Base-by-base conservation (phyloP, 2,888 invertebrate species). In the Venusia cambrica region DNA sequence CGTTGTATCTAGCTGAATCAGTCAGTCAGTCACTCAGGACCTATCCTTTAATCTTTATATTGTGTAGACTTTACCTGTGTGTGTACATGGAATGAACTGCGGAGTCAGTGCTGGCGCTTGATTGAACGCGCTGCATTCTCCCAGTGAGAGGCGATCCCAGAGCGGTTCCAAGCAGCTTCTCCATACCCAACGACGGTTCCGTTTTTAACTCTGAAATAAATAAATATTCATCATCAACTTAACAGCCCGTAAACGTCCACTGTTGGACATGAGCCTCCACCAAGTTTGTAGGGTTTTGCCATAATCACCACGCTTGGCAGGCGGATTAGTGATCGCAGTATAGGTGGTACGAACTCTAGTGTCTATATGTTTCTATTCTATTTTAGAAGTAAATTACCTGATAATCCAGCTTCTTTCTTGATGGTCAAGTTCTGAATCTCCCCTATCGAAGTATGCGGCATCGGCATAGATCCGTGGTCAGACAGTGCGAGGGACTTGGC, bases 51-150 rank as follows among this genome's bases (percentile, higher is more conserved):
- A 18, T 4, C 3, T 7, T n/a, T 18, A 3, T 4, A 6, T 18
- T 18, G 2, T n/a, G 6, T 6, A 13, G n/a, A 8, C 18, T 5
- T n/a, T 54, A 88, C 88, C 88, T 91, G 61, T 91, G 91, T 25
- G 92, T 92, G 62, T 96, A 96, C 65, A 94, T 94, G 59, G 95
- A 95, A 83, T 96, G 96, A 50, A 96, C 94, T 48, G 96, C 96
- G 8, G 95, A 95, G 74, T 96, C 96, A 0, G 95, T 95, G 61
- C 95, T 95, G 38, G 95, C 95, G 54, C 93, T 94, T 45, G 94
- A 92, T 51, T 93, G 92, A 24, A 93, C 89, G 24, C 91, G 88
- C 51, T 92, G 92, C 56, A 92, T 83, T 31, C 92, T 87, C 15
- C 90, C 90, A 48, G 92, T 76, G 43, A 92, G 76, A 6, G 94